Evolutionary conservation across 2,888 invertebrate genomes (phyloP), one percentile per base, ranked within the genome.

Genomic region (Trissonchulus latispiculum): DNA sequence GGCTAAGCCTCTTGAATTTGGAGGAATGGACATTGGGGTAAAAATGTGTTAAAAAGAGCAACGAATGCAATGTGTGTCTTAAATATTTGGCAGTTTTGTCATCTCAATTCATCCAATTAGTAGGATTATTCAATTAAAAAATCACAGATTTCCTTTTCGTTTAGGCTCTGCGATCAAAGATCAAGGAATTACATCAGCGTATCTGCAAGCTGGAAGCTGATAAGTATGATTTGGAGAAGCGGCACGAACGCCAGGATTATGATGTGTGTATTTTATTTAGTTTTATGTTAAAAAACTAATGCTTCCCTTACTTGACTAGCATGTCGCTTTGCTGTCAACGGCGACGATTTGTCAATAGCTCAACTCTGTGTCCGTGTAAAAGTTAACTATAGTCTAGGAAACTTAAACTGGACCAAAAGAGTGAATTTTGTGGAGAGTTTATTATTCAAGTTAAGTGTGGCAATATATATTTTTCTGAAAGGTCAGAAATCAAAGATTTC

Each of bases 1-100:
- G 29, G 29, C 62, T 86, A 93, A 94, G 86, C 91, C 93, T 77
- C 87, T 95, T 83, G 88, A 87, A 84, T 89, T 95, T 83, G 92
- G 93, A 79, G 89, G 89, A 80, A 87, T 94, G 78, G 83, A 83
- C 72, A 88, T 89, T 73, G 90, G 90, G 8, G 72, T 72, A 70
- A 72, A 33, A n/a, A n/a, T n/a, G n/a, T n/a, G n/a, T n/a, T n/a
- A n/a, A n/a, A 48, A 48, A 48, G 23, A 48, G 48, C 8, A 8
- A 48, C 48, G 48, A 48, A 48, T n/a, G n/a, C 48, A 48, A 15
- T 48, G 48, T 48, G 8, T 48, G 48, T 48, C 8, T 23, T 48
- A 23, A 48, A 48, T 48, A 15, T 48, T 8, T 48, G 48, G 8
- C 23, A 23, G 23, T 48, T 48, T 48, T 15, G 8, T 15, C 48